A percentile compares a stretch with the other conserved stretches of the same genome.
These are phyloP conservation scores for Hyposoter didymator DNA, from an alignment of 2,888 invertebrate genomes.

Conservation along the genomic window DNA sequence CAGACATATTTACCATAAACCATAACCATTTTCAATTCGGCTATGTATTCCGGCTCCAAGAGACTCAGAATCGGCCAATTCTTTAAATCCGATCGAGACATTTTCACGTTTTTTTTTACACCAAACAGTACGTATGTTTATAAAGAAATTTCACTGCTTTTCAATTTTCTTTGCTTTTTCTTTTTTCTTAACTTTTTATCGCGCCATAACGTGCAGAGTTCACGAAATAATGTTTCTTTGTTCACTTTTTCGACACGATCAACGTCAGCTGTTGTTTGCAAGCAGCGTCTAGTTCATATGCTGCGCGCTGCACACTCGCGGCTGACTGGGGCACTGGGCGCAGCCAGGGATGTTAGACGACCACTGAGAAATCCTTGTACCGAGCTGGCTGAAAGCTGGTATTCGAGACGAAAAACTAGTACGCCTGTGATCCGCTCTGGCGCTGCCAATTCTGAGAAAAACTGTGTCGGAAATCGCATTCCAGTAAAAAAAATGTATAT, in stretches of 20 bases:
- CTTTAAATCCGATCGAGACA: slow-evolving; percentile 82
- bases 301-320: not conserved
- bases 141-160: not conserved
- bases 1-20: slow-evolving; percentile 85
- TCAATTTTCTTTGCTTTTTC: not conserved
- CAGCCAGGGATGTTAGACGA: no score
- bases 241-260: slow-evolving; percentile 23
- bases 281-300: not conserved
- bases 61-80: slow-evolving; percentile 87
- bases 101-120: slow-evolving; percentile 64
- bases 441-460: no score
- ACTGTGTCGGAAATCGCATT: no score
- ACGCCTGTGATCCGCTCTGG: no score
- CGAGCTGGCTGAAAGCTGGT: no score
- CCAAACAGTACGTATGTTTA: not conserved
- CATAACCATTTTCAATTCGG: slow-evolving; percentile 85
- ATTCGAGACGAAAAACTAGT: no score
- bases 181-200: not conserved
- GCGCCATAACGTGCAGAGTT: not conserved
- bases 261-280: slow-evolving; percentile 20
- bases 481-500: no score
- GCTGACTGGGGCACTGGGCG: no score
- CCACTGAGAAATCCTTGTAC: no score
- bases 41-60: slow-evolving; percentile 84
- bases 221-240: not conserved